Evolutionary conservation across 2,888 invertebrate species (phyloP), one percentile per base, ranked within the genome.

Genomic region (Schizaphis graminum): DNA sequence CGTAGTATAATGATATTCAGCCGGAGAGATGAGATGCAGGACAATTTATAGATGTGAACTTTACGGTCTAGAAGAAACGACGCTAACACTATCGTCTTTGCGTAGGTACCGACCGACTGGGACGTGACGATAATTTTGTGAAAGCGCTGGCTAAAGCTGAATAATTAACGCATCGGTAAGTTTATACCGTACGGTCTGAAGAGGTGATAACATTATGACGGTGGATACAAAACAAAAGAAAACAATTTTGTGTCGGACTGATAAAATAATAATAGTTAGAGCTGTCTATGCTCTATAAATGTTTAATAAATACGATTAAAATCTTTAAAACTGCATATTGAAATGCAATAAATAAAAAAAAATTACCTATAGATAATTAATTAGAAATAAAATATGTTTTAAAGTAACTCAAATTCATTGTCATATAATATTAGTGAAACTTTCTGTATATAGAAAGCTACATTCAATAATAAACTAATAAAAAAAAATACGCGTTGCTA

Each of bases 121-220:
- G 28, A 67, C 28, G 26, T n/a, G 57, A 41, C 57, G 91, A 92
- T 92, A 88, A 28, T 77, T 77, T 77, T 41, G 67, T 41, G 67
- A 67, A 92, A 92, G 26, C 67, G 16, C 87, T 53, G 87, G 35
- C 56, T 56, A 91, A 85, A 91, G 91, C 91, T 56, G 87, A 87
- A 87, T 77, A 77, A 77, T 92, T 92, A 67, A 92, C 92, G 92
- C 92, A 26, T 92, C 92, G 87, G 92, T 67, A 88, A 11, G n/a
- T 56, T 84, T 77, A 61, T 49, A 61, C 28, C 35, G 21, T 41
- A 88, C 28, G 16, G 26, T 49, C 61, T 77, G 77, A 77, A 35
- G 2, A 77, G 77, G 35, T 77, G 77, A 77, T 77, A 35, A 77
- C 35, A 77, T 77, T 77, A 77, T 35, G n/a, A 3, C 77, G 35